Evolutionary conservation across 2,113 vertebrate genomes (phyloP).

Genomic region (Menura novaehollandiae): DNA sequence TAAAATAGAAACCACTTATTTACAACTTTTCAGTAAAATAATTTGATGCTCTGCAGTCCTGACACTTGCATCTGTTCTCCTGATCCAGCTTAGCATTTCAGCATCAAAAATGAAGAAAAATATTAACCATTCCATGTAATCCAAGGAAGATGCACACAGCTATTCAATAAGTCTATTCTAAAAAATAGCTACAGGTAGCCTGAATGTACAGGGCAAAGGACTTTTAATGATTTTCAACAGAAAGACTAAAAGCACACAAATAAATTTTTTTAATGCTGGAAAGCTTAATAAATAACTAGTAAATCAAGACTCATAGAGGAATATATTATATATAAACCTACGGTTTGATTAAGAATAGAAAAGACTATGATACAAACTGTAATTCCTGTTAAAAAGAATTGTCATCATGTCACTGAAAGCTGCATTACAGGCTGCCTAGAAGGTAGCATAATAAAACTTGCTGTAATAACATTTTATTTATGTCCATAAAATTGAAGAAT

Average conservation of each 20-base stretch:
- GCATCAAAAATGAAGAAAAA: background rate
- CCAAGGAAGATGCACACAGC: background rate
- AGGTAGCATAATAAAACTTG: background rate
- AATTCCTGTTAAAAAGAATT: conserved; percentile 5
- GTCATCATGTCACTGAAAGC: background rate
- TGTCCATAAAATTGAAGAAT: conserved; percentile 31
- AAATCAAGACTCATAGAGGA: background rate
- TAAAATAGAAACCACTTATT: background rate
- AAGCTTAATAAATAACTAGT: background rate
- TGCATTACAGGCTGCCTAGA: background rate
- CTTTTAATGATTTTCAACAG: background rate
- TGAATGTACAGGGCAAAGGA: background rate
- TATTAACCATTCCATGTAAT: background rate
- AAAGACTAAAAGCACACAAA: background rate
- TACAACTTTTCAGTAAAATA: background rate
- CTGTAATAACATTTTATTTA: conserved; percentile 42
- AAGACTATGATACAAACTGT: background rate
- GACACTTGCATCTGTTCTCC: background rate
- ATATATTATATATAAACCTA: background rate
- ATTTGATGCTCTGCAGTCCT: background rate
- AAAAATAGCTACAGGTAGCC: background rate
- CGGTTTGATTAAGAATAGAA: background rate
- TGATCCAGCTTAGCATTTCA: background rate
- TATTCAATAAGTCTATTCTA: background rate
- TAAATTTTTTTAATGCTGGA: background rate